These are phyloP conservation scores for Brachionus rotundiformis DNA, from an alignment of 1,140 invertebrate genomes.

Conservation along the genomic window DNA sequence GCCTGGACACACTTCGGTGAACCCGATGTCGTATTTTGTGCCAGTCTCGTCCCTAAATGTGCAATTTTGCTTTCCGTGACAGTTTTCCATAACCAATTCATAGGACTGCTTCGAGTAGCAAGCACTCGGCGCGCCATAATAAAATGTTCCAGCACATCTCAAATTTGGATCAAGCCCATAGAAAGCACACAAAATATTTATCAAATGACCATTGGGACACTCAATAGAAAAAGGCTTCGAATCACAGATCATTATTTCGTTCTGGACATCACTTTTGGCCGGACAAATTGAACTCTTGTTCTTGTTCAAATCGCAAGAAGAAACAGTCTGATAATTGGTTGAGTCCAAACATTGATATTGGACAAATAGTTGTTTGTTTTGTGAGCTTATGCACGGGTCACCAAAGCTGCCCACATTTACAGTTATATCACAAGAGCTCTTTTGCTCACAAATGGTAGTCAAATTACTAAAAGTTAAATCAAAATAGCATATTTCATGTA, in stretches of 20 bases:
- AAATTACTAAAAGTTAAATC: conserved; percentile 42
- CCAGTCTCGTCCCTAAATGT: not conserved
- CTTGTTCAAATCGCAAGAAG: conserved; percentile 2
- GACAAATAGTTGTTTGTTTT: conserved; percentile 40
- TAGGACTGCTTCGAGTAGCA: conserved; percentile 39
- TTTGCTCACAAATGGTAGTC: conserved; percentile 28
- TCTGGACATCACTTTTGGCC: not conserved
- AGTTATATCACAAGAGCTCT: not conserved
- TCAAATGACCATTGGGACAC: not conserved
- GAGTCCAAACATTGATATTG: conserved; percentile 47
- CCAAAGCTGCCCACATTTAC: conserved; percentile 37
- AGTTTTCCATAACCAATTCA: not conserved
- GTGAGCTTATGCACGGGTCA: conserved; percentile 45
- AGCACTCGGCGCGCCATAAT: conserved; percentile 3
- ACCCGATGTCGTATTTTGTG: conserved; percentile 20
- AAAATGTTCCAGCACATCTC: conserved; percentile 35
- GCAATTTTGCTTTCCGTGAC: conserved; percentile 26
- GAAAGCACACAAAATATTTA: conserved; percentile 41
- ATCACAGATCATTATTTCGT: conserved; percentile 26
- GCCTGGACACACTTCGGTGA: conserved; percentile 32
- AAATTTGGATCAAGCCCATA: conserved; percentile 40
- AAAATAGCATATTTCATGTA: conserved; percentile 47
- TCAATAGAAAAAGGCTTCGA: not conserved
- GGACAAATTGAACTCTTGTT: conserved; percentile 45
- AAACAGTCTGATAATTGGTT: not conserved